Conservation (phyloP, 2,797 vertebrate species). For the Astyanax mexicanus region DNA sequence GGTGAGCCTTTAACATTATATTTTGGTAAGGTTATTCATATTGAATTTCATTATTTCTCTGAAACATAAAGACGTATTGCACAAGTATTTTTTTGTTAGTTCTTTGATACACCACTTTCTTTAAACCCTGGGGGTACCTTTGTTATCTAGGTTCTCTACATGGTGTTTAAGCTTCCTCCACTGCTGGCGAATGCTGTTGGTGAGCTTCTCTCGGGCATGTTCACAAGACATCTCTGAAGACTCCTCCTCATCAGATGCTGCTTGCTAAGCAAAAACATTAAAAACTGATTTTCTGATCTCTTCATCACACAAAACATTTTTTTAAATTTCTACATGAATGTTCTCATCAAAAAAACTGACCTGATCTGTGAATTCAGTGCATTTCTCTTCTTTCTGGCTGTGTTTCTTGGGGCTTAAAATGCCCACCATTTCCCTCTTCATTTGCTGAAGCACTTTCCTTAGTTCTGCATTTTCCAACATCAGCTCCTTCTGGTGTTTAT, state of each 20-base stretch:
- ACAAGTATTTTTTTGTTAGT: too few relatives aligned
- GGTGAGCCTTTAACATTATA: too few relatives aligned
- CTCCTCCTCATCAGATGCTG: conserved; percentile 86
- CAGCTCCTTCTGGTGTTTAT: conserved; percentile 88
- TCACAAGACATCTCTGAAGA: conserved; percentile 89
- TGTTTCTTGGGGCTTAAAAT: conserved; percentile 86
- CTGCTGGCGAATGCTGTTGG: conserved; percentile 94
- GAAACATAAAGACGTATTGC: too few relatives aligned
- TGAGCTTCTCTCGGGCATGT: conserved; percentile 89
- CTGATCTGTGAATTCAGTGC: conserved; percentile 74
- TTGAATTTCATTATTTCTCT: too few relatives aligned
- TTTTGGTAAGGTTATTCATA: too few relatives aligned
- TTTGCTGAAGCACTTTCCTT: conserved; percentile 94
- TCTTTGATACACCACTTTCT: too few relatives aligned
- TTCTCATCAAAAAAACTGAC: conserved; percentile 69
- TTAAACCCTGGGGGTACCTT: conserved; percentile 77
- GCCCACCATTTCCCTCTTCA: conserved; percentile 94
- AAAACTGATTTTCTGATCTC: background rate
- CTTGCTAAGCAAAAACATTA: conserved; percentile 67
- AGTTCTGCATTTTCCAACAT: conserved; percentile 92
- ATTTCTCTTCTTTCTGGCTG: conserved; percentile 76
- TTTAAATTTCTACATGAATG: background rate
- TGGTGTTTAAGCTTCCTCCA: conserved; percentile 95
- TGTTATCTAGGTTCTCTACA: conserved; percentile 92
- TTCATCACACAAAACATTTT: background rate